Evolutionary conservation across 2,113 vertebrate genomes (phyloP).

Genomic region (Balaenoptera acutorostrata): DNA sequence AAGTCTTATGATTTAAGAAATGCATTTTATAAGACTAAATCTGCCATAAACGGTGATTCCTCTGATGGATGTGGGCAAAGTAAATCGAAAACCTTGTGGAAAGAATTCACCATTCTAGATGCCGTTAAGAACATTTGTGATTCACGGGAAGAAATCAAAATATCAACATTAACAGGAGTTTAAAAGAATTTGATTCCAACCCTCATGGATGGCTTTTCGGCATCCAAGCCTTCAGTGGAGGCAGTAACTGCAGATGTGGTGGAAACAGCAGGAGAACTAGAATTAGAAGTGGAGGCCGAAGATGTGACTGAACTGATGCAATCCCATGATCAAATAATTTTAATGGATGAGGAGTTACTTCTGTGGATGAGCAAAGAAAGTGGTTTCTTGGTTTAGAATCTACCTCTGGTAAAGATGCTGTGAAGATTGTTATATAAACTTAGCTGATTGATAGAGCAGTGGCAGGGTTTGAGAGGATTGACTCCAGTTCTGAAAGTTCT

Average conservation of each 20-base stretch:
- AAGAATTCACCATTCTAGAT: not conserved
- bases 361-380: not conserved
- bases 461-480: not conserved
- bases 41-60: not conserved
- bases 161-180: not conserved
- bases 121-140: rapidly evolving
- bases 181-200: not conserved
- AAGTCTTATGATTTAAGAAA: not conserved
- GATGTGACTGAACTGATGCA: not conserved
- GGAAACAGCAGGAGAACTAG: no score
- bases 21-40: not conserved
- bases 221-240: not conserved
- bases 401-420: not conserved
- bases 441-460: not conserved
- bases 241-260: not conserved
- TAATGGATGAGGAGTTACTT: not conserved
- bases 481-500: not conserved
- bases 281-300: not conserved
- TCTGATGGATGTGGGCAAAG: not conserved
- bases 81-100: not conserved
- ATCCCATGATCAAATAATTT: not conserved
- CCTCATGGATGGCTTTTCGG: not conserved
- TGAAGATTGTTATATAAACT: not conserved
- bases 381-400: not conserved
- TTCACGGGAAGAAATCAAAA: not conserved